A percentile compares a stretch with the other conserved stretches of the same genome.
These are phyloP conservation scores for Deilephila elpenor DNA, from an alignment of 2,888 invertebrate genomes.

Conservation along the genomic window DNA sequence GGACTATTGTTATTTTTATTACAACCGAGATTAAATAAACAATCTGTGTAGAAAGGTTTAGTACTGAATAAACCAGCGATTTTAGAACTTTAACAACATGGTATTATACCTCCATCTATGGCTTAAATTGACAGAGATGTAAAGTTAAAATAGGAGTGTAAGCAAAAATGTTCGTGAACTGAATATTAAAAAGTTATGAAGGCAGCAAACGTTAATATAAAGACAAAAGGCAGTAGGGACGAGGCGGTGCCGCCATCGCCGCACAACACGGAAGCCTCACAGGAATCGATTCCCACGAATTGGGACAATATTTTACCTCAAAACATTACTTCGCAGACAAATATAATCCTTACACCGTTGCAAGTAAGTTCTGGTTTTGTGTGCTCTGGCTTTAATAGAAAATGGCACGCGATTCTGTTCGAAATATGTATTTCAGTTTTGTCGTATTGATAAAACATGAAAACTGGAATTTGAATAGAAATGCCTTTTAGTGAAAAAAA, in stretches of 20 bases:
- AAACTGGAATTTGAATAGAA: background rate
- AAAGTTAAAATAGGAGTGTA: background rate
- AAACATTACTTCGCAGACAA: constrained; percentile 33
- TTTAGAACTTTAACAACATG: too few relatives aligned
- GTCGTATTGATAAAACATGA: background rate
- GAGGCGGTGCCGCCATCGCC: constrained; percentile 1
- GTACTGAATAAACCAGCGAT: background rate
- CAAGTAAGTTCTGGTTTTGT: background rate
- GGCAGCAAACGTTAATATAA: background rate
- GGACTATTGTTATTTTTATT: background rate
- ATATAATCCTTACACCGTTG: constrained; percentile 33
- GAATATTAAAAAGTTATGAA: background rate
- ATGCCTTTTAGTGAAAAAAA: too few relatives aligned
- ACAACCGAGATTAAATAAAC: too few relatives aligned
- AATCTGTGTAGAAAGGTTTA: too few relatives aligned
- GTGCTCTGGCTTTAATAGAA: background rate
- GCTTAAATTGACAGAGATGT: background rate
- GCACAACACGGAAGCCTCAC: constrained; percentile 55
- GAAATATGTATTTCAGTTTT: background rate
- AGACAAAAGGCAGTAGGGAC: background rate
- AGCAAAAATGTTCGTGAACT: background rate
- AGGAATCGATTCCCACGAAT: constrained; percentile 65
- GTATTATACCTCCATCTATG: background rate
- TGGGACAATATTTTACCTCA: constrained; percentile 57
- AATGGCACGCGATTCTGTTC: constrained; percentile 4